Evolutionary conservation across 2,113 vertebrate genomes (phyloP).

Genomic region (Melanotaenia duboulayi): DNA sequence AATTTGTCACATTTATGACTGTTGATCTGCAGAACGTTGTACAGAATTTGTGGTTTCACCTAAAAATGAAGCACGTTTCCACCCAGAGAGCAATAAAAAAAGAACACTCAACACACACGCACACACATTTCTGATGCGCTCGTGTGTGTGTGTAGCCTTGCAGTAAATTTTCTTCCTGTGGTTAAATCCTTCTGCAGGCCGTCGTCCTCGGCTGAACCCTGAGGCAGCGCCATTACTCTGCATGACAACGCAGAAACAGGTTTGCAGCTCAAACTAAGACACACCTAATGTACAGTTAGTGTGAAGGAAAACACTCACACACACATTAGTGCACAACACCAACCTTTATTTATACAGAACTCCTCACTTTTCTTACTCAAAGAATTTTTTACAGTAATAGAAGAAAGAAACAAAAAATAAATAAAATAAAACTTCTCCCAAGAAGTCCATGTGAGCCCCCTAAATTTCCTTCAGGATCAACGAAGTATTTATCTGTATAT

Average conservation of each 20-base stretch:
- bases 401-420: too few relatives aligned
- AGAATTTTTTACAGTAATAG: too few relatives aligned
- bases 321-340: too few relatives aligned
- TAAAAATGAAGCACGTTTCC: background rate
- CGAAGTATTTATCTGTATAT: too few relatives aligned
- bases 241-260: rapidly evolving
- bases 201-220: background rate
- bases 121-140: background rate
- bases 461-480: too few relatives aligned
- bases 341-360: background rate
- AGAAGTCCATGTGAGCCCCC: too few relatives aligned
- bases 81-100: background rate
- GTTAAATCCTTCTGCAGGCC: constrained; percentile 1
- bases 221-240: background rate
- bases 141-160: background rate
- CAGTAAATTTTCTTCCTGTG: background rate
- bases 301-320: too few relatives aligned
- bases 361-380: too few relatives aligned
- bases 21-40: background rate
- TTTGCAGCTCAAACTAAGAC: background rate
- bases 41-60: background rate
- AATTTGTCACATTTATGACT: too few relatives aligned
- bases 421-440: too few relatives aligned
- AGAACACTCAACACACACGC: too few relatives aligned
- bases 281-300: background rate